Percentiles rank a stretch among this genome's conserved stretches.
These are phyloP conservation scores for Cladopsammia gracilis DNA, from an alignment of 64 coral and sea anemone species.

Conservation along the genomic window DNA sequence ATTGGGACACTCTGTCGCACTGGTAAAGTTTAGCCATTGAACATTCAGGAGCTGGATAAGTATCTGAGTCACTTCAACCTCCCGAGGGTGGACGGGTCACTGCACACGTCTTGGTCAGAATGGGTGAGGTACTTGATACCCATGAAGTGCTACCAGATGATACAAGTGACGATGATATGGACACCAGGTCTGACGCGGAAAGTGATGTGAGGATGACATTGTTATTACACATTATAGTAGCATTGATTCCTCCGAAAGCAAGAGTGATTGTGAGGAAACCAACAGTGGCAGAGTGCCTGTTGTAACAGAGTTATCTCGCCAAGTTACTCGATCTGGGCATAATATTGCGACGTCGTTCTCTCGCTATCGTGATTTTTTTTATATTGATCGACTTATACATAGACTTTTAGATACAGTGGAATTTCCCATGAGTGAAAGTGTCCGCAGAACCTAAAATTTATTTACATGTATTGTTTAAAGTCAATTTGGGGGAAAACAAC, in stretches of 20 bases:
- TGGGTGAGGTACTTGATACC: background rate
- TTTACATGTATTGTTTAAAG: background rate
- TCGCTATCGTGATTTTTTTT: background rate
- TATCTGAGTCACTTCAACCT: background rate
- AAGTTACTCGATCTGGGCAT: no score
- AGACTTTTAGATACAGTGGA: no score
- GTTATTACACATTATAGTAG: background rate
- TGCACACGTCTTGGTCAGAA: background rate
- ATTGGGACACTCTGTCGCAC: background rate
- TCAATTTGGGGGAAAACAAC: no score
- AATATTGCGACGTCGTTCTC: no score
- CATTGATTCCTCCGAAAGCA: no score
- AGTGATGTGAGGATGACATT: constrained; percentile 35
- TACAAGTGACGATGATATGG: background rate
- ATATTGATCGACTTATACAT: no score
- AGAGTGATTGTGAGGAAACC: no score
- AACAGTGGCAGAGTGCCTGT: no score
- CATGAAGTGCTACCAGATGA: background rate
- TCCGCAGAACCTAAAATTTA: background rate
- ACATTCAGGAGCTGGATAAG: background rate
- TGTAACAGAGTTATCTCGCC: no score
- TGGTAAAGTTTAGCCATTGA: background rate
- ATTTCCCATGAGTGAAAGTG: no score
- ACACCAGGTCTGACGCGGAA: background rate
- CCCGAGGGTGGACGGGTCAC: background rate